Percentiles rank a stretch among this genome's conserved stretches.
phyloP scores from a whole-genome alignment of 2,797 vertebrate species.

The Vireo griseus region DNA sequence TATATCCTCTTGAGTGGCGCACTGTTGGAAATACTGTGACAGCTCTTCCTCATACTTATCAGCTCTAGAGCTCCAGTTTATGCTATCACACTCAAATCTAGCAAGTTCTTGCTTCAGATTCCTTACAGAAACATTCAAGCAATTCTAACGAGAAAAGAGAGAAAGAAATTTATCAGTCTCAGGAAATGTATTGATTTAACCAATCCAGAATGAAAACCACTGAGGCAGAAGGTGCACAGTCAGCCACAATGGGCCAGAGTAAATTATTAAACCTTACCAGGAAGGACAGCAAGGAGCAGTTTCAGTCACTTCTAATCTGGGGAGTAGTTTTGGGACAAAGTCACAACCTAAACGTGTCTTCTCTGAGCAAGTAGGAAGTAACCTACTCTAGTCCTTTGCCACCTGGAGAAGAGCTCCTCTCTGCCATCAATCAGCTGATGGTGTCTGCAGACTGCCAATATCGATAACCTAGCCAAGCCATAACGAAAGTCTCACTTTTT shows the following conservation, averaged over 20 bases:
- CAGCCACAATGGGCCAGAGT: neutral
- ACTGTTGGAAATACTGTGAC: slow-evolving; percentile 62
- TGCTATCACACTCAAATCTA: slow-evolving; percentile 64
- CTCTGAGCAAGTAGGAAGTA: neutral
- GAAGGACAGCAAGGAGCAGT: neutral
- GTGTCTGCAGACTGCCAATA: neutral
- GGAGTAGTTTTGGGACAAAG: neutral
- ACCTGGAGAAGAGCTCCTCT: neutral
- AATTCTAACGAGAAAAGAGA: slow-evolving; percentile 63
- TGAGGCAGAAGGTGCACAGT: neutral
- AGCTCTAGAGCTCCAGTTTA: slow-evolving; percentile 66
- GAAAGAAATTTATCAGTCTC: neutral
- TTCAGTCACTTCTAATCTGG: neutral
- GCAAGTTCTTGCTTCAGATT: slow-evolving; percentile 78
- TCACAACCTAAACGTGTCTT: neutral
- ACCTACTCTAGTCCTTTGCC: neutral
- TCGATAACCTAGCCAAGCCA: neutral
- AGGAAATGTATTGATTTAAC: neutral
- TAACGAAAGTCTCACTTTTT: neutral
- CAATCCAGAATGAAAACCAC: neutral
- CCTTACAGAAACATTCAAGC: slow-evolving; percentile 73
- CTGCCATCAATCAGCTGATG: neutral
- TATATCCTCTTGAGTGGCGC: slow-evolving; percentile 74
- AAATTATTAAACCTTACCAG: neutral
- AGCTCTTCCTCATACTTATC: slow-evolving; percentile 66